A percentile compares a stretch with the other conserved stretches of the same genome.
Conservation (phyloP, 2,113 vertebrate genomes). For the Eublepharis macularius region DNA sequence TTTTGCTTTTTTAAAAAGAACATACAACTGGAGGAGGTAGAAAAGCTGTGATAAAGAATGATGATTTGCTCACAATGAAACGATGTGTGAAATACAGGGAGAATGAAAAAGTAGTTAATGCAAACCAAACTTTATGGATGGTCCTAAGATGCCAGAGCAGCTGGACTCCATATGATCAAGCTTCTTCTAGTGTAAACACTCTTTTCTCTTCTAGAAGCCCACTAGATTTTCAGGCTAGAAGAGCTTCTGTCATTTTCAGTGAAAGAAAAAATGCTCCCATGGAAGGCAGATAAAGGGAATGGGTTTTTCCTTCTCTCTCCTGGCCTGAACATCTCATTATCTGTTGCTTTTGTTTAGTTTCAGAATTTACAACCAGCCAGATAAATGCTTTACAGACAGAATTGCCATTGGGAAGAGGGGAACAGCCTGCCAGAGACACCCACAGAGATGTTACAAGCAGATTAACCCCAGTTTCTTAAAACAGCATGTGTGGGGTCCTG, state of each 20-base stretch:
- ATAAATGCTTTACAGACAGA: background rate
- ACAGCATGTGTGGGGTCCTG: background rate
- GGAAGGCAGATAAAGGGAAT: background rate
- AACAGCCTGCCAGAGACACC: background rate
- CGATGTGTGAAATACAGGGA: background rate
- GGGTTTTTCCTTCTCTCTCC: background rate
- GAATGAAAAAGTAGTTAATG: background rate
- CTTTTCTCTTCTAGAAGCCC: background rate
- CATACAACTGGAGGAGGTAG: background rate
- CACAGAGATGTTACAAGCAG: background rate
- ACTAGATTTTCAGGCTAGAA: background rate
- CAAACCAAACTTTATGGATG: background rate
- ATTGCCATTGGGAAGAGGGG: background rate
- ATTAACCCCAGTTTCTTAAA: background rate
- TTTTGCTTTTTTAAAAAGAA: background rate
- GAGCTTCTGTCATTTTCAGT: background rate
- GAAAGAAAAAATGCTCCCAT: background rate
- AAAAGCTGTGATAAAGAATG: background rate
- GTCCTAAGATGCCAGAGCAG: background rate
- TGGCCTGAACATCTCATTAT: background rate
- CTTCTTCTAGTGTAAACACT: background rate
- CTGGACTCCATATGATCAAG: background rate
- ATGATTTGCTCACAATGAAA: background rate
- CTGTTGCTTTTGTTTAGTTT: background rate
- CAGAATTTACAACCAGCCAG: background rate